Conservation (phyloP, 2,888 invertebrate species). For the Pecten maximus region DNA sequence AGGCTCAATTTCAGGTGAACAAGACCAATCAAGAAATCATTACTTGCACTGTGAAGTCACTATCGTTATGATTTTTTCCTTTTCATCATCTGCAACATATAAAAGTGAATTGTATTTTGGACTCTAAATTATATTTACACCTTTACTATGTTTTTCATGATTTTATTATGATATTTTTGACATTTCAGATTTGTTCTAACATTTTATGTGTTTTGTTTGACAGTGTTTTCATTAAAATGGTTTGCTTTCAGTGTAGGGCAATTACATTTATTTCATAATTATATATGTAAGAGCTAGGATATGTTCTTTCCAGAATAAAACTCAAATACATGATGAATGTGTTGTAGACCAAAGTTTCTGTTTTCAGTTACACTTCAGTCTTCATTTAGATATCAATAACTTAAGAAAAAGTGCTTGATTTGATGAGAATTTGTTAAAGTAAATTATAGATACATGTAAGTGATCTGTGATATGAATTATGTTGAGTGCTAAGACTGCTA, state of each 20-base stretch:
- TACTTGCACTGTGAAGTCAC: too few relatives aligned
- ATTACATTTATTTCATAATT: neutral
- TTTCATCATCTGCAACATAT: neutral
- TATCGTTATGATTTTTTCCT: neutral
- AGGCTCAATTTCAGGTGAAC: too few relatives aligned
- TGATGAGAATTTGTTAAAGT: too few relatives aligned
- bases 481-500: neutral
- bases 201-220: neutral
- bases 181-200: neutral
- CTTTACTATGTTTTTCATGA: neutral
- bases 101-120: neutral
- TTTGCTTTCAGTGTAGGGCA: neutral
- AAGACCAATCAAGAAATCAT: too few relatives aligned
- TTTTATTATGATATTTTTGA: neutral
- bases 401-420: too few relatives aligned
- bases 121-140: neutral
- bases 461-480: neutral
- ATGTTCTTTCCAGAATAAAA: neutral
- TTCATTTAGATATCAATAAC: too few relatives aligned
- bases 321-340: neutral
- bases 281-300: neutral
- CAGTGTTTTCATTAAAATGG: neutral
- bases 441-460: too few relatives aligned
- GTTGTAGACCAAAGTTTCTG: neutral
- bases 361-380: too few relatives aligned